Conservation (phyloP, 2,797 vertebrate species). For the Pterois miles region DNA sequence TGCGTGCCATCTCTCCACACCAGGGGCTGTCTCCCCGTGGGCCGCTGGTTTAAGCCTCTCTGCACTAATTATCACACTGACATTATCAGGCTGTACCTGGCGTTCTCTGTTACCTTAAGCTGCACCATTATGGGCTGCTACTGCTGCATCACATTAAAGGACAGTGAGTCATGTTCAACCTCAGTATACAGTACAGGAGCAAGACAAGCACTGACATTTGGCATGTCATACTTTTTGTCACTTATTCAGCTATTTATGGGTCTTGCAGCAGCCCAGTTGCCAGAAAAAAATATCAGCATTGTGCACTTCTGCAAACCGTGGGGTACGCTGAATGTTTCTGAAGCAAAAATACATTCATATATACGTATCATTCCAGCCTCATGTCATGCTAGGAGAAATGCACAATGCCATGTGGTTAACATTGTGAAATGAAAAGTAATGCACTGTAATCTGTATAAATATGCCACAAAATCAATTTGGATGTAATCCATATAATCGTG, state of each 20-base stretch:
- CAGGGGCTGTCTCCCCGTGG: slow-evolving; percentile 77
- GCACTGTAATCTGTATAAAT: too few relatives aligned
- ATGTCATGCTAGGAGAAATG: background rate
- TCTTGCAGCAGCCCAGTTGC: background rate
- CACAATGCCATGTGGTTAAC: background rate
- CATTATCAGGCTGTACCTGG: slow-evolving; percentile 80
- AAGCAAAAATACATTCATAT: background rate
- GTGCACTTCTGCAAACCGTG: background rate
- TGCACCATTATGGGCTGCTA: slow-evolving; percentile 36
- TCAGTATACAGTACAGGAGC: background rate
- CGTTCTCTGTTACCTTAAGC: slow-evolving; percentile 62
- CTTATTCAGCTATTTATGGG: background rate
- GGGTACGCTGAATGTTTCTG: background rate
- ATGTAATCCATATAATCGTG: too few relatives aligned
- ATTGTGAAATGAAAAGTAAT: background rate
- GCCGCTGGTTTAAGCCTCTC: slow-evolving; percentile 78
- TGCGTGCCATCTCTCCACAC: slow-evolving; percentile 83
- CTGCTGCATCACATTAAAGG: slow-evolving; percentile 27
- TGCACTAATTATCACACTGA: slow-evolving; percentile 82
- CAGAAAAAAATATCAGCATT: background rate
- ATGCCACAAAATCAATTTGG: too few relatives aligned
- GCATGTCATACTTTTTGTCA: background rate
- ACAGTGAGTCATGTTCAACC: slow-evolving; percentile 2
- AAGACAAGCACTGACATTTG: background rate
- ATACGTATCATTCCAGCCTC: background rate